phyloP scores from a whole-genome alignment of 2,113 vertebrate species.

The Cheirogaleus medius region DNA sequence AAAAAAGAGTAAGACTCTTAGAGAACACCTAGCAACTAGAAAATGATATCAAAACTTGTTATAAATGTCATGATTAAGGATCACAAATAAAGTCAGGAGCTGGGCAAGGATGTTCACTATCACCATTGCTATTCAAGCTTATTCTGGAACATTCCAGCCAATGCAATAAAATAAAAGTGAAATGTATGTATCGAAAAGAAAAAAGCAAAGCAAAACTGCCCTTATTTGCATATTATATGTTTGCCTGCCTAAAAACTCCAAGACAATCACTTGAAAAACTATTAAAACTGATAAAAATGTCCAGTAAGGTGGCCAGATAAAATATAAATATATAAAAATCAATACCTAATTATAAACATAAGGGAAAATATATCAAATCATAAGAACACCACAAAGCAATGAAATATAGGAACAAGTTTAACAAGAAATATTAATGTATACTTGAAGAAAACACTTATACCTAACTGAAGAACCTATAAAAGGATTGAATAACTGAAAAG shows the following conservation, averaged over 20 bases:
- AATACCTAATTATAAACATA: not conserved
- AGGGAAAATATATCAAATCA: not conserved
- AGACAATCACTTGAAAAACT: not conserved
- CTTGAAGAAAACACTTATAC: not conserved
- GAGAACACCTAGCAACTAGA: not conserved
- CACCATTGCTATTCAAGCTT: not conserved
- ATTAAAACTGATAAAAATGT: not conserved
- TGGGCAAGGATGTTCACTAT: not conserved
- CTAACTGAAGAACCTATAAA: not conserved
- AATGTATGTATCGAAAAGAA: not conserved
- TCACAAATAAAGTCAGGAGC: not conserved
- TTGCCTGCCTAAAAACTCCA: not conserved
- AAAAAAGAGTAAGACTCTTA: not conserved
- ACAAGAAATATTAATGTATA: not conserved
- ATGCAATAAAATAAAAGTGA: not conserved
- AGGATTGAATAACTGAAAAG: not conserved
- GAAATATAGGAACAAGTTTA: not conserved
- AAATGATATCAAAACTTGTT: not conserved
- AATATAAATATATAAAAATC: not conserved
- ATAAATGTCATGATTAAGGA: not conserved
- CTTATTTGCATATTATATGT: not conserved
- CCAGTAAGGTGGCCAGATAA: not conserved
- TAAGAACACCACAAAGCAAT: not conserved
- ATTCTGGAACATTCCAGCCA: not conserved
- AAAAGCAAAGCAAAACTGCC: not conserved